Base-by-base conservation (phyloP, 2,113 vertebrate genomes). In the Indicator indicator region DNA sequence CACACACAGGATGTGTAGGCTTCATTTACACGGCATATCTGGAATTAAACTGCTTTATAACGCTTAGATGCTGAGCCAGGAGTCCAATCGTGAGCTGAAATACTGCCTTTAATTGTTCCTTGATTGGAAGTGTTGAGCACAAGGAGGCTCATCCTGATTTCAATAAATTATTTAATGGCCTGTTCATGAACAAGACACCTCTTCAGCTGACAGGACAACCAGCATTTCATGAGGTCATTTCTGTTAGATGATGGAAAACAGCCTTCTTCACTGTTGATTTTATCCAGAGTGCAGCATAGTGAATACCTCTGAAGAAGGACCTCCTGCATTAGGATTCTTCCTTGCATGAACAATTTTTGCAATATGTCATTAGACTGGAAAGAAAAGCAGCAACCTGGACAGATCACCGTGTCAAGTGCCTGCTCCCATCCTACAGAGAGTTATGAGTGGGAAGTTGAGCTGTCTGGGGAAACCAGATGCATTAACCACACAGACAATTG, bases 1-100 rank as follows among this genome's bases (percentile, higher is more conserved):
- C 33, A 2, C 4, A 17, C 28, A 13, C 48, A 11, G 63, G 6
- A 8, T 4, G 2, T 0, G 0, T 14, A 44, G 48, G 16, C 67
- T 24, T 42, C 30, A 16, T 32, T 69, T 5, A 24, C 28, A 38
- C 60, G 78, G 36, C 4, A 1, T 1, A 8, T 4, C n/a, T 13
- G 3, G 36, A 88, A 65, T 33, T 38, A 6, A 90, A 80, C 28
- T 68, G 18, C n/a, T 48, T 19, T 21, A 3, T 2, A 70, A n/a
- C 2, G 40, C 77, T 87, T 36, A 48, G 59, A 54, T 26, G 20
- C 78, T 11, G 1, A 44, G 62, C 42, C 46, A 84, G 62, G 21
- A 44, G 71, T 16, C 44, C 50, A 76, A 2, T 3, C 50, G 33
- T 28, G 44, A 75, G 50, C 2, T 50, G 42, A 33, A 4, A 5